Evolutionary conservation across 2,888 invertebrate genomes (phyloP).

Genomic region (Caenorhabditis virilis): DNA sequence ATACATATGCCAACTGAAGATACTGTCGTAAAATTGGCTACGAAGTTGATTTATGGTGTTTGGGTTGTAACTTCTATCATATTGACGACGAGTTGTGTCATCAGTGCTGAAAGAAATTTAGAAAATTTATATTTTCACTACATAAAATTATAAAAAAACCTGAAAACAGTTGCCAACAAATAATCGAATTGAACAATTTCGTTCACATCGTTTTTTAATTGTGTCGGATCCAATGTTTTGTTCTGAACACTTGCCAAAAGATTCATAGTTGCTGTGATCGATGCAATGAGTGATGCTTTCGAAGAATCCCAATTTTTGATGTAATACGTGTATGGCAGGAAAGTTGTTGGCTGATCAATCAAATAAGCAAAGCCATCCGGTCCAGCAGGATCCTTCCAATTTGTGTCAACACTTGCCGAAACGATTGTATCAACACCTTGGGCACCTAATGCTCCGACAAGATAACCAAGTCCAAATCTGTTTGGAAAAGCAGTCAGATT

Average conservation of each 20-base stretch:
- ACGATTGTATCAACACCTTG: conserved; percentile 38
- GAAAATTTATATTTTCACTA: too few species aligned
- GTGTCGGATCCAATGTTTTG: conserved; percentile 28
- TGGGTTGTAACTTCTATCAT: conserved; percentile 53
- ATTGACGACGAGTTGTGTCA: conserved; percentile 55
- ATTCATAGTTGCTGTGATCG: conserved; percentile 31
- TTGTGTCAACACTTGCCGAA: conserved; percentile 52
- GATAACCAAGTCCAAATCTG: conserved; percentile 27
- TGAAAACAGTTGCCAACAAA: conserved; percentile 48
- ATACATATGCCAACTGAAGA: conserved; percentile 43
- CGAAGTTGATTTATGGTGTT: conserved; percentile 34
- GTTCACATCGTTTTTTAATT: conserved; percentile 37
- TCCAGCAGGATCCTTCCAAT: conserved; percentile 60
- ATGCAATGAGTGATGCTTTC: conserved; percentile 6
- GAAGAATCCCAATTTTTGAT: conserved; percentile 43
- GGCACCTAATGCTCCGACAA: conserved; percentile 30
- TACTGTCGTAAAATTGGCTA: conserved; percentile 7
- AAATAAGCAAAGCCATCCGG: conserved; percentile 50
- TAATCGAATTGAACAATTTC: conserved; percentile 57
- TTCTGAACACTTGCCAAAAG: conserved; percentile 33
- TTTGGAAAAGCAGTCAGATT: conserved; percentile 21
- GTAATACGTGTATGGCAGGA: conserved; percentile 45
- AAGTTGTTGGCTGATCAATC: conserved; percentile 59
- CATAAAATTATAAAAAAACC: too few species aligned
- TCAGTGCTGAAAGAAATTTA: too few species aligned